Evolutionary conservation across 2,888 invertebrate species (phyloP).

Genomic region (Drosophila ustulata): DNA sequence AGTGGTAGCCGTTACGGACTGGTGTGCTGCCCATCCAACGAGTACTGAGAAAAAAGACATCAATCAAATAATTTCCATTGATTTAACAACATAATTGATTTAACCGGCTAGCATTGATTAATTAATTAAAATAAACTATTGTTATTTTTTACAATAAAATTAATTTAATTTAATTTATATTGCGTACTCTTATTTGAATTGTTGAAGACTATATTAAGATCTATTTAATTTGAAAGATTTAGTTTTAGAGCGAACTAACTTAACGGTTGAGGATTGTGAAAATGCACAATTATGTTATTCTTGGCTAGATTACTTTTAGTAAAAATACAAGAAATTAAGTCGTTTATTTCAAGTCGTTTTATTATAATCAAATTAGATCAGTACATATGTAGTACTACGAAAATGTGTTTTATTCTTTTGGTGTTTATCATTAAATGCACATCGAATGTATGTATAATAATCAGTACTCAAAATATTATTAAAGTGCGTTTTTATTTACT

Average conservation of each 20-base stretch:
- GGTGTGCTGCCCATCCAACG: conserved; percentile 63
- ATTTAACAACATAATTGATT: conserved; percentile 82
- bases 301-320: not conserved
- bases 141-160: conserved; percentile 74
- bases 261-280: not conserved
- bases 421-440: conserved; percentile 27
- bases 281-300: not conserved
- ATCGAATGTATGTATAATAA: conserved; percentile 25
- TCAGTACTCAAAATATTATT: conserved; percentile 29
- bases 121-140: conserved; percentile 48
- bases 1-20: conserved; percentile 63
- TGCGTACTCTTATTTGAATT: conserved; percentile 23
- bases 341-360: conserved; percentile 3
- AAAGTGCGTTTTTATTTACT: conserved; percentile 28
- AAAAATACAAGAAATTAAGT: not conserved
- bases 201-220: not conserved
- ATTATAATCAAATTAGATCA: conserved; percentile 14
- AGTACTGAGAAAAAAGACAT: conserved; percentile 64
- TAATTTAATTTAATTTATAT: conserved; percentile 31
- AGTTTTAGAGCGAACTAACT: not conserved
- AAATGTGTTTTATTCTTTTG: conserved; percentile 10
- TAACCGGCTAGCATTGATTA: conserved; percentile 34
- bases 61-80: conserved; percentile 81
- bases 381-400: conserved; percentile 5
- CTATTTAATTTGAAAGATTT: not conserved